These are phyloP conservation scores for Hesperophylax magnus DNA, from an alignment of 1,140 invertebrate genomes.

Conservation along the genomic window DNA sequence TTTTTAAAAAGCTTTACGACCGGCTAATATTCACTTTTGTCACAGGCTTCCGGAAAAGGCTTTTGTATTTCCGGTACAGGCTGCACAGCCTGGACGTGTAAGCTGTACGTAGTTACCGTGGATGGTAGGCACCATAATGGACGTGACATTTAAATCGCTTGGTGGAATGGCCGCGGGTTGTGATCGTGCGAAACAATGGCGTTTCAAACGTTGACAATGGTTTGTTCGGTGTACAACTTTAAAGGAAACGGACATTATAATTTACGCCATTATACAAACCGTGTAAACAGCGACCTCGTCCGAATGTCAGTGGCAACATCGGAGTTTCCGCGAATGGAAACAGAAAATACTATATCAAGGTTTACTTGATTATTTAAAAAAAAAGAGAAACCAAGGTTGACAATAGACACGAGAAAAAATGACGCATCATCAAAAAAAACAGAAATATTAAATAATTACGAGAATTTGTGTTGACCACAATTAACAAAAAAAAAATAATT, in stretches of 20 bases:
- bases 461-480: too few relatives aligned
- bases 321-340: neutral
- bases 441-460: too few relatives aligned
- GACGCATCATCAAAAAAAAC: too few relatives aligned
- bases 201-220: constrained; percentile 30
- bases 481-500: too few relatives aligned
- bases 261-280: neutral
- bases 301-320: constrained; percentile 16
- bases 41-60: neutral
- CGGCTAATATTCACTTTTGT: constrained; percentile 23
- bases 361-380: neutral
- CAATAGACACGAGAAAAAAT: too few relatives aligned
- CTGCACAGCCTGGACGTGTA: neutral
- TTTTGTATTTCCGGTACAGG: constrained; percentile 14
- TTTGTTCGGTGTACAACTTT: neutral
- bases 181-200: constrained; percentile 15
- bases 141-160: constrained; percentile 2
- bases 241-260: constrained; percentile 3
- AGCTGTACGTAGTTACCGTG: neutral
- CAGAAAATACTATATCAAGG: constrained; percentile 11
- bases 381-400: too few relatives aligned
- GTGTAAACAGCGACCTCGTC: constrained; percentile 8
- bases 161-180: constrained; percentile 2
- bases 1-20: neutral
- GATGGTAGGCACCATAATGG: neutral